A percentile compares a stretch with the other conserved stretches of the same genome.
These are phyloP conservation scores for Alosa sapidissima DNA, from an alignment of 2,797 vertebrate species.

Conservation along the genomic window DNA sequence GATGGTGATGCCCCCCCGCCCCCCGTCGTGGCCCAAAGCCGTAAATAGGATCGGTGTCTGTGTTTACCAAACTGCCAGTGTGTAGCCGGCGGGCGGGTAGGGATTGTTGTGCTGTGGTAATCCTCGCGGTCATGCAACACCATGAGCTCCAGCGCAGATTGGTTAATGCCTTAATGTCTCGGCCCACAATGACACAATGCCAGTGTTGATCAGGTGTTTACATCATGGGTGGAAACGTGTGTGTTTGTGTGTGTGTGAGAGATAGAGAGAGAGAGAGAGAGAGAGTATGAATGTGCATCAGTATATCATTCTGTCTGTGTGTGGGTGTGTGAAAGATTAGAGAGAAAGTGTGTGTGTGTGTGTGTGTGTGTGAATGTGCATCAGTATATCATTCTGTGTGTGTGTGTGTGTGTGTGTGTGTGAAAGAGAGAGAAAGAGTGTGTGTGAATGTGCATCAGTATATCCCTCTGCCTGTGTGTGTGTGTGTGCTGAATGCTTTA, in stretches of 20 bases:
- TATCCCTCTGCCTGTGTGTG: too few species aligned
- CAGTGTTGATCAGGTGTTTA: background rate
- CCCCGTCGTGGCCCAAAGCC: background rate
- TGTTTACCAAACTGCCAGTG: constrained; percentile 24
- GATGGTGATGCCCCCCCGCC: background rate
- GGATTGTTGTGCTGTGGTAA: background rate
- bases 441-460: too few species aligned
- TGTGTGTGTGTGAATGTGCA: background rate
- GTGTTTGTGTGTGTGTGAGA: background rate
- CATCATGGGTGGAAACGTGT: background rate
- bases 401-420: constrained; percentile 6
- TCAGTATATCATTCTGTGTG: background rate
- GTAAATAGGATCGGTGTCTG: constrained; percentile 21
- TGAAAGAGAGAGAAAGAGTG: too few species aligned
- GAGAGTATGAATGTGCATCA: background rate
- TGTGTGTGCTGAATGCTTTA: background rate
- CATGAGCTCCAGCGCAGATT: background rate
- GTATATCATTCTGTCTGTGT: background rate
- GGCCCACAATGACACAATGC: background rate
- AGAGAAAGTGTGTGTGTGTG: background rate
- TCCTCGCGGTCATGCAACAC: background rate
- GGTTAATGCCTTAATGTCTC: background rate
- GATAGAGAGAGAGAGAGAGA: too few species aligned
- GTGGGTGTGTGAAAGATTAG: background rate
- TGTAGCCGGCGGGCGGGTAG: background rate